Percentiles rank a stretch among this genome's conserved stretches.
Conservation (phyloP, 2,113 vertebrate species). For the Orthonyx spaldingii region DNA sequence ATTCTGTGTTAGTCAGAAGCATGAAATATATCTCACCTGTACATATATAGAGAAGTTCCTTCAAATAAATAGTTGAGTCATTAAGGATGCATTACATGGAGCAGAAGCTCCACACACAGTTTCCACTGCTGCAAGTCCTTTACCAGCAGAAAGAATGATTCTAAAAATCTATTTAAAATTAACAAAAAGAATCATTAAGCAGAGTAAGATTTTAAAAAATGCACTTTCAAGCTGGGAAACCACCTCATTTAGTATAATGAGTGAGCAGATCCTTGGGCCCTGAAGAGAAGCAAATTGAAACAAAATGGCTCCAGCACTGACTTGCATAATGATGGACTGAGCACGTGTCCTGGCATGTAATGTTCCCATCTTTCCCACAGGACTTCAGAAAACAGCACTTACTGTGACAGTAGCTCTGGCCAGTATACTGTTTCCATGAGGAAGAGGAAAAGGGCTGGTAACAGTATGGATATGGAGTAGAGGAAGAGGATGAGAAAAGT, state of each 20-base stretch:
- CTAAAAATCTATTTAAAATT: slow-evolving; percentile 66
- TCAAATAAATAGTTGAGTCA: background rate
- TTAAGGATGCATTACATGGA: slow-evolving; percentile 7
- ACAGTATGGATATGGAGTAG: background rate
- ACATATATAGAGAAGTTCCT: background rate
- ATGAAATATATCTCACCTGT: background rate
- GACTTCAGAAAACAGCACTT: background rate
- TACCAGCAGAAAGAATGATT: slow-evolving; percentile 36
- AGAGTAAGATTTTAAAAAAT: slow-evolving; percentile 51
- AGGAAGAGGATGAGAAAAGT: background rate
- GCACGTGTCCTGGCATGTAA: slow-evolving; percentile 13
- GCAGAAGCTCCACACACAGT: background rate
- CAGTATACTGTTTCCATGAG: background rate
- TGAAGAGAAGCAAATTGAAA: slow-evolving; percentile 62
- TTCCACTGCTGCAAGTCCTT: slow-evolving; percentile 47
- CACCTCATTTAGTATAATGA: slow-evolving; percentile 65
- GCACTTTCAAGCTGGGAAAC: slow-evolving; percentile 67
- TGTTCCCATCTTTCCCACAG: slow-evolving; percentile 12
- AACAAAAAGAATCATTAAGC: slow-evolving; percentile 68
- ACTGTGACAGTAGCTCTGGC: background rate
- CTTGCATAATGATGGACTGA: slow-evolving; percentile 50
- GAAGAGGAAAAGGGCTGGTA: background rate
- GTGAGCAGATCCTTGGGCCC: slow-evolving; percentile 58
- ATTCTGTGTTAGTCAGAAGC: background rate
- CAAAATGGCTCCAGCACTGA: slow-evolving; percentile 48